These are phyloP conservation scores for Hesperophylax magnus DNA, from an alignment of 1,140 invertebrate species.

Conservation along the genomic window DNA sequence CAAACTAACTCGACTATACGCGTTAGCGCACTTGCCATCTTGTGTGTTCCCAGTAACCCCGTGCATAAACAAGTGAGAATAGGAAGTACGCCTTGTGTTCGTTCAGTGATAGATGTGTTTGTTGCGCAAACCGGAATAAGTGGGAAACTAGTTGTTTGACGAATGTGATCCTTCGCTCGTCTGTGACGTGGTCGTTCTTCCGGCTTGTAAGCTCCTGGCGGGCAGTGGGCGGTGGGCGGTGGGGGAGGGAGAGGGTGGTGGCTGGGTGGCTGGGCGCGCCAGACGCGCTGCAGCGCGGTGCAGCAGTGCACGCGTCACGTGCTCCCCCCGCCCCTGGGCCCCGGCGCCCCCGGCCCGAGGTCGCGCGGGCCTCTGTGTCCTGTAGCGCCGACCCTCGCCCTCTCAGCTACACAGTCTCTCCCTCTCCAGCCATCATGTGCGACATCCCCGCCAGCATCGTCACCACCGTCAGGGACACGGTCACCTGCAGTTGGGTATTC, in stretches of 20 bases:
- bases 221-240: not conserved
- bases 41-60: not conserved
- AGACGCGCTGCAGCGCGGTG: not conserved
- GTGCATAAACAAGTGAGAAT: not conserved
- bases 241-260: not conserved
- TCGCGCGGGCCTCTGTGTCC: conserved; percentile 57
- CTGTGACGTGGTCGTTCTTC: not conserved
- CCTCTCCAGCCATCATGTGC: conserved; percentile 65
- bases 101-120: too few relatives aligned
- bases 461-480: conserved; percentile 72
- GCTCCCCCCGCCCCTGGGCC: conserved; percentile 53
- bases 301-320: conserved; percentile 63
- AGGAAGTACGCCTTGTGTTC: not conserved
- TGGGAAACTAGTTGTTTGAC: not conserved
- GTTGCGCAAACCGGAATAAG: not conserved
- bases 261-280: not conserved
- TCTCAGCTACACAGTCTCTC: not conserved
- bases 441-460: conserved; percentile 71
- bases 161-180: not conserved
- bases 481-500: conserved; percentile 76
- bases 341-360: not conserved
- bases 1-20: not conserved
- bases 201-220: not conserved
- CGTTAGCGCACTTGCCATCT: not conserved
- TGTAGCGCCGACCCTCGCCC: not conserved